Base-by-base conservation (phyloP, 2,113 vertebrate genomes). In the Microcebus ravelobensis region DNA sequence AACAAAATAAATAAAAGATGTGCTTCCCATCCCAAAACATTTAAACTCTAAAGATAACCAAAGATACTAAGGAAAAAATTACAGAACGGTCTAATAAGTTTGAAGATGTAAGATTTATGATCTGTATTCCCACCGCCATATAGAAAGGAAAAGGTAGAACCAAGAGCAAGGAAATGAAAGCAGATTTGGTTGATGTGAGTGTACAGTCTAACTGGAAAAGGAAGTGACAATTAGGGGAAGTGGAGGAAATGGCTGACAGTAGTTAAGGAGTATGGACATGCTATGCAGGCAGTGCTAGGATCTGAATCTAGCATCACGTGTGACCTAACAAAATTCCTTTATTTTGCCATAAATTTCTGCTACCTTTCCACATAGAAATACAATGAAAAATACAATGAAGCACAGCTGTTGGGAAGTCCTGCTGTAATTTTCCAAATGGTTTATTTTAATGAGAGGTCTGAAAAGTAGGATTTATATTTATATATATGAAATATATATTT, bases 31-130 rank as follows among this genome's bases (percentile, higher is more conserved):
- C 10, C 7, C 52, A 6, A 61, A 45, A 87, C 5, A 84, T 92
- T 94, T 77, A 81, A 96, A 90, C 74, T 42, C 34, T 68, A 93
- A 94, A 96, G 21, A 8, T 90, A 95, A 45, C 11, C 90, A 73
- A 65, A 91, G 23, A 84, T n/a, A 84, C 15, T 68, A 96, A 82
- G 6, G 23, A 92, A 93, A 95, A 92, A 68, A 42, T 15, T 63
- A 45, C 6, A 83, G 34, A 95, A 36, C 65, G 8, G 11, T 77
- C 9, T 80, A 79, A 6, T 23, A 79, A 86, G 31, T 89, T 85
- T 67, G 8, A 92, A 74, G 57, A 87, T n/a, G 1, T 7, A 63
- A 57, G 29, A 45, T 68, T 85, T 94, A 59, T 10, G 0, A 88
- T 52, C 20, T 93, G 0, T 36, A 84, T 39, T 73, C 39, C 29